phyloP scores from a whole-genome alignment of 2,113 vertebrate genomes.

The Oncorhynchus gorbuscha region DNA sequence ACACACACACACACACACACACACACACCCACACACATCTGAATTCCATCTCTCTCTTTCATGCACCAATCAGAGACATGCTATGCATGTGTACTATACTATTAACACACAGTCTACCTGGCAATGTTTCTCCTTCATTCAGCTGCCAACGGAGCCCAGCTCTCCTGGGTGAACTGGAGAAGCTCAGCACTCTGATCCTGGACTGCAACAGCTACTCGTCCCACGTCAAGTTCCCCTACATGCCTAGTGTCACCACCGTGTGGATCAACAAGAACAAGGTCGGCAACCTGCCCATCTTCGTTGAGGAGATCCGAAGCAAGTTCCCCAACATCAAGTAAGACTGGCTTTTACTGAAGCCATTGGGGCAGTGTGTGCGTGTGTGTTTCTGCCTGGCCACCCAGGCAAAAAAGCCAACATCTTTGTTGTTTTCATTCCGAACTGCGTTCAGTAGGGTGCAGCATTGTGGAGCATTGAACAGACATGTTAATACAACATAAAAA shows the following conservation, averaged over 20 bases:
- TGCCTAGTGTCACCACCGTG: conserved; percentile 69
- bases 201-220: conserved; percentile 75
- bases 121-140: conserved; percentile 55
- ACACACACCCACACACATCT: background rate
- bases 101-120: background rate
- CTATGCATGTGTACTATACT: background rate
- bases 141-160: conserved; percentile 69
- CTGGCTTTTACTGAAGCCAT: background rate
- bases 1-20: background rate
- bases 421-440: no score
- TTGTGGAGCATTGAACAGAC: no score
- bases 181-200: conserved; percentile 74
- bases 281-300: conserved; percentile 73
- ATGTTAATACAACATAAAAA: background rate
- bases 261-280: conserved; percentile 80
- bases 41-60: no score
- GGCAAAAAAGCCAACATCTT: no score
- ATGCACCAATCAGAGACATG: background rate
- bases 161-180: conserved; percentile 69
- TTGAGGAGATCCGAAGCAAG: conserved; percentile 70
- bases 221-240: conserved; percentile 76
- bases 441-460: background rate
- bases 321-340: conserved; percentile 74
- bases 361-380: background rate
- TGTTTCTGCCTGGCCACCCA: background rate